A percentile compares a stretch with the other conserved stretches of the same genome.
Evolutionary conservation across 2,888 invertebrate species (phyloP).

Genomic region (Carpatolechia fugitivella): DNA sequence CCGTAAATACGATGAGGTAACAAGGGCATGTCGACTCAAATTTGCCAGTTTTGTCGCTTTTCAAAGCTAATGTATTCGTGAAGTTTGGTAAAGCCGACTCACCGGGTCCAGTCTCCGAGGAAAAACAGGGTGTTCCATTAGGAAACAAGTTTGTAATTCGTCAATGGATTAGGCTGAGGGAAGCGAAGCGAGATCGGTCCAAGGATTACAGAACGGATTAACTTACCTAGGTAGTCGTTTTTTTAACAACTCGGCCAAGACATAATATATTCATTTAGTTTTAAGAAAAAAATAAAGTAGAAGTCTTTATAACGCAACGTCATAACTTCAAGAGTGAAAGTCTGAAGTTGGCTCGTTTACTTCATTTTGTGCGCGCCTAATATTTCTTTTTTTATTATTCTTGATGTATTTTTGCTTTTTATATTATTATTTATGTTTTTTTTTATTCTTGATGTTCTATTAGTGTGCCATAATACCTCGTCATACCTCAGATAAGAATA

Average conservation of each 20-base stretch:
- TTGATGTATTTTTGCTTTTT: too few relatives aligned
- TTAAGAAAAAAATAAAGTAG: not conserved
- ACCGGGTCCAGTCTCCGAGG: constrained; percentile 48
- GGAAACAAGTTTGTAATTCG: constrained; percentile 61
- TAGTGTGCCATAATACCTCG: too few relatives aligned
- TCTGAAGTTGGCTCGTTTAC: too few relatives aligned
- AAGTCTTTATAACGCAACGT: too few relatives aligned
- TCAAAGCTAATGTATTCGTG: constrained; percentile 68
- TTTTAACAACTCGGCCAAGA: constrained; percentile 41
- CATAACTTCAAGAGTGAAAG: too few relatives aligned
- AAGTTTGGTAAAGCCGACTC: constrained; percentile 65
- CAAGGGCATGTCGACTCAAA: constrained; percentile 47
- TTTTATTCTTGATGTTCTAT: too few relatives aligned
- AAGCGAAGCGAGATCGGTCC: constrained; percentile 17
- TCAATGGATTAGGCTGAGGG: constrained; percentile 45
- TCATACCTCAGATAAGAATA: too few relatives aligned
- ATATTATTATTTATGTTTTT: too few relatives aligned
- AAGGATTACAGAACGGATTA: constrained; percentile 32
- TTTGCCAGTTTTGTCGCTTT: constrained; percentile 63
- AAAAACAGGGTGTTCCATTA: constrained; percentile 55
- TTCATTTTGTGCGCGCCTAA: too few relatives aligned
- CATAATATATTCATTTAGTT: constrained; percentile 40
- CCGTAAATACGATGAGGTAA: too few relatives aligned
- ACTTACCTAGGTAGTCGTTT: too few relatives aligned
- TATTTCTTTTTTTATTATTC: too few relatives aligned